Percentiles rank a stretch among this genome's conserved stretches.
Conservation (phyloP, 1,140 invertebrate species). For the Calosoma granatense region DNA sequence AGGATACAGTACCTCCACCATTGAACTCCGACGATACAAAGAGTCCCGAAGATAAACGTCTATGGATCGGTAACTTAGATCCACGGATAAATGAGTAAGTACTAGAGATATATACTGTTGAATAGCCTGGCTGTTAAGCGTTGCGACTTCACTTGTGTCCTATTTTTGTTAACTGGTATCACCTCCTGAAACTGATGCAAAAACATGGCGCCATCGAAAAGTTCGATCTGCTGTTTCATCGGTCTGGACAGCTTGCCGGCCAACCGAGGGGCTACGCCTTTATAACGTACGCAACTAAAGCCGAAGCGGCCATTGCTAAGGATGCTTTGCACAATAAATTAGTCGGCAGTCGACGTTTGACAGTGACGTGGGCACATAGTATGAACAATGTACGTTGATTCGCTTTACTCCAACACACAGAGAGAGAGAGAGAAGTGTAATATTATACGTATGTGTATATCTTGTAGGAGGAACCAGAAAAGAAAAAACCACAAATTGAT, state of each 20-base stretch:
- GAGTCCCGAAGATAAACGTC: conserved; percentile 51
- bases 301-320: conserved; percentile 56
- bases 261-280: conserved; percentile 90
- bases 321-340: conserved; percentile 61
- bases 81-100: conserved; percentile 85
- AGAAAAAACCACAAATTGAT: conserved; percentile 59
- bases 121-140: too few species aligned
- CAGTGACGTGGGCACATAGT: conserved; percentile 73
- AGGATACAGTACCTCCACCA: neutral
- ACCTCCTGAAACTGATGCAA: conserved; percentile 89
- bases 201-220: conserved; percentile 84
- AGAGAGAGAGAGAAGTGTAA: neutral
- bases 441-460: conserved; percentile 11
- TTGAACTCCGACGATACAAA: neutral
- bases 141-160: neutral
- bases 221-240: conserved; percentile 90
- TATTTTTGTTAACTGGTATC: conserved; percentile 59
- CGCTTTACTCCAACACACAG: too few species aligned
- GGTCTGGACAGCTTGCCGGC: conserved; percentile 73
- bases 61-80: conserved; percentile 89
- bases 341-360: conserved; percentile 62
- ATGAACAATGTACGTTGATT: conserved; percentile 48
- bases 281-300: conserved; percentile 65
- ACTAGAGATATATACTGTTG: conserved; percentile 27
- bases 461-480: conserved; percentile 64